Evolutionary conservation across 2,113 vertebrate genomes (phyloP).

Genomic region (Lepus americanus): DNA sequence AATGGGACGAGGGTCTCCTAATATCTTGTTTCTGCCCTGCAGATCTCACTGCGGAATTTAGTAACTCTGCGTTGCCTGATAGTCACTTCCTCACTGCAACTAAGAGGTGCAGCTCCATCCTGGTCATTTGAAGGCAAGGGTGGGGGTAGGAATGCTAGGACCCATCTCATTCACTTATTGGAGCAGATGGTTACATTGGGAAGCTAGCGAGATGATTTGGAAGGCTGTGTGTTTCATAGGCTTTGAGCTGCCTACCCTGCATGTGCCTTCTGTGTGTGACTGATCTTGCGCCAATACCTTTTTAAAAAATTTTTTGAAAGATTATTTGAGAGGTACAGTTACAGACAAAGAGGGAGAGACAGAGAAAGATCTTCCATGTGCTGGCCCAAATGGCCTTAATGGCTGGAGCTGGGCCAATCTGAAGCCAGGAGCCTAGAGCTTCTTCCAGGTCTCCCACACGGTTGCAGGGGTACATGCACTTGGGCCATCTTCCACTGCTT

Average conservation of each 20-base stretch:
- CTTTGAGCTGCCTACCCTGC: background rate
- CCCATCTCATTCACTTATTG: background rate
- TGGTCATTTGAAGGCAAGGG: background rate
- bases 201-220: background rate
- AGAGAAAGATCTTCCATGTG: too few relatives aligned
- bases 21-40: background rate
- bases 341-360: too few relatives aligned
- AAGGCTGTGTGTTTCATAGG: background rate
- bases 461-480: too few relatives aligned
- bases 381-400: too few relatives aligned
- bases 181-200: background rate
- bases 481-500: too few relatives aligned
- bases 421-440: too few relatives aligned
- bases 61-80: background rate
- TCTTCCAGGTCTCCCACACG: too few relatives aligned
- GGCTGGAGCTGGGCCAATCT: too few relatives aligned
- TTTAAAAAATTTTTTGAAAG: too few relatives aligned
- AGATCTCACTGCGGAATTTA: background rate
- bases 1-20: background rate
- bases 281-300: background rate
- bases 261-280: background rate
- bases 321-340: too few relatives aligned
- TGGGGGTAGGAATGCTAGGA: too few relatives aligned
- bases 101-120: background rate
- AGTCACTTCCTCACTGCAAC: too few relatives aligned